phyloP scores from a whole-genome alignment of 2,888 invertebrate species.

The Amphipoea lucens region DNA sequence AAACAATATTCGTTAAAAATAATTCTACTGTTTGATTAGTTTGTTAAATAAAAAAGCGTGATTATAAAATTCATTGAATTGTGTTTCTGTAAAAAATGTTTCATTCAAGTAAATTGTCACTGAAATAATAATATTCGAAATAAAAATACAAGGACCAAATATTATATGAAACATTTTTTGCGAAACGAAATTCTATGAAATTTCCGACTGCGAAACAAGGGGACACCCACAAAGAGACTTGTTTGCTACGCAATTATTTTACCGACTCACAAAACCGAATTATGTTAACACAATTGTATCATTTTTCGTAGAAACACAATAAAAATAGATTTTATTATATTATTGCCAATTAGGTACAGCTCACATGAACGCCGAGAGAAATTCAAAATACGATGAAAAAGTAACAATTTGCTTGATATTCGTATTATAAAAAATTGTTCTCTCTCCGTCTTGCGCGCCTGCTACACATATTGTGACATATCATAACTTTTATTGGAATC shows the following conservation, averaged over 20 bases:
- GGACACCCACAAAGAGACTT: neutral
- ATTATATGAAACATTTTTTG: too few relatives aligned
- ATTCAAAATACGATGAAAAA: slow-evolving; percentile 13
- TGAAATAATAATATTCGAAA: too few relatives aligned
- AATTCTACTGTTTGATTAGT: too few relatives aligned
- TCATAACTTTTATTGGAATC: slow-evolving; percentile 41
- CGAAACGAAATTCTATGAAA: too few relatives aligned
- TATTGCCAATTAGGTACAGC: slow-evolving; percentile 28
- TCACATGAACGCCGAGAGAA: neutral
- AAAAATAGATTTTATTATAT: slow-evolving; percentile 9
- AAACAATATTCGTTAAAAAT: too few relatives aligned
- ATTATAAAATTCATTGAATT: too few relatives aligned
- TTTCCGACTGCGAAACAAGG: too few relatives aligned
- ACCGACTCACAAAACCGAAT: neutral
- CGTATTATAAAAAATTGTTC: neutral
- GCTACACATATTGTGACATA: slow-evolving; percentile 17
- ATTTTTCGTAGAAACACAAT: slow-evolving; percentile 3
- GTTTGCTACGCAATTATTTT: slow-evolving; percentile 2
- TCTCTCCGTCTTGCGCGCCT: slow-evolving; percentile 7
- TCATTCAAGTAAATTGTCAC: too few relatives aligned
- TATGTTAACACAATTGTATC: neutral
- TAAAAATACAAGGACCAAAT: too few relatives aligned
- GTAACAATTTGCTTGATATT: slow-evolving; percentile 24
- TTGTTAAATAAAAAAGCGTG: too few relatives aligned
- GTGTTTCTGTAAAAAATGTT: too few relatives aligned